Base-by-base conservation (phyloP, 2,797 vertebrate genomes). In the Gallinago solitaria region DNA sequence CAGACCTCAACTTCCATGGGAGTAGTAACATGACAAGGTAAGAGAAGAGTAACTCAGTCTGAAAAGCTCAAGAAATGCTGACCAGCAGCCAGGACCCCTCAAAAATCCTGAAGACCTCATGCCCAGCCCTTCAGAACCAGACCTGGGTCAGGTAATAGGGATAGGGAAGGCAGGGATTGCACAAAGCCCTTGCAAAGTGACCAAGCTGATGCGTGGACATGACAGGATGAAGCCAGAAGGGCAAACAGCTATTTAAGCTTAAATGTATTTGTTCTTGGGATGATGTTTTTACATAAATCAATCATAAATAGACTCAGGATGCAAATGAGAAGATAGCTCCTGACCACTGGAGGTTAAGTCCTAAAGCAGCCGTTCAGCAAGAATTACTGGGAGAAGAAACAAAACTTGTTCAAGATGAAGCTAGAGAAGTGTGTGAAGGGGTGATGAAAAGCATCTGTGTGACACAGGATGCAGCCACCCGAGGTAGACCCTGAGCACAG, bases 231-330 rank as follows among this genome's bases (percentile, higher is more conserved):
- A 78, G 65, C 61, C 80, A 86, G 90, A 90, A 95, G 83, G 90
- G 23, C 94, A 92, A 94, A 81, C 10, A 84, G 70, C 53, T 86
- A 69, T 61, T 88, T 64, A 71, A 90, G 70, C 73, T 95, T 95
- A 92, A 93, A 88, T 83, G 37, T 70, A 59, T 92, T 94, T 94
- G 73, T 78, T 95, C 88, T 54, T 71, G 65, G 48, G 60, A 81
- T 94, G 80, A 83, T 2, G 4, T 15, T 45, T 80, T 77, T 71
- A 53, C n/a, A 37, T 27, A 57, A 93, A 92, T 89, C 3, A 6
- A 92, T 94, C 0, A 11, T 9, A 75, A 94, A 93, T 25, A 93
- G 61, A 81, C 57, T 75, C 53, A 3, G 37, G 41, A 41, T 88
- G 90, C 74, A 92, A 94, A 80, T 35, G 14, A 90, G 83, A 90